Percentiles rank a stretch among this genome's conserved stretches.
Conservation (phyloP, 2,888 invertebrate genomes). For the Heteromurus nitidus region DNA sequence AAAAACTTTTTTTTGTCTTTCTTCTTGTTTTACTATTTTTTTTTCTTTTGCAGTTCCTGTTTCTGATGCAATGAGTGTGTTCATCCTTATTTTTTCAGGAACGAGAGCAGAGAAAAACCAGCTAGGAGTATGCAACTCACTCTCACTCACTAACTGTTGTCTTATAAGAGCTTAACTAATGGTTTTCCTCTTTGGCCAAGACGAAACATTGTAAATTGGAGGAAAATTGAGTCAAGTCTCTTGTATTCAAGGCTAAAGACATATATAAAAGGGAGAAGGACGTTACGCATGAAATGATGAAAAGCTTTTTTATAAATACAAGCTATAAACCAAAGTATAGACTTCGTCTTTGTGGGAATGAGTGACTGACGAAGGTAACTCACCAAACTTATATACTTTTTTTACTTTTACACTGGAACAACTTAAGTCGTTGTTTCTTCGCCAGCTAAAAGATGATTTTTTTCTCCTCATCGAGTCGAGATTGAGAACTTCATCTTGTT, state of each 20-base stretch:
- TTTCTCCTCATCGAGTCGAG: no score
- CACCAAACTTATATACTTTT: background rate
- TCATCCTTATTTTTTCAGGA: background rate
- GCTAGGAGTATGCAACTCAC: background rate
- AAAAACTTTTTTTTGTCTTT: background rate
- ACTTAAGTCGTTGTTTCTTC: constrained; percentile 18
- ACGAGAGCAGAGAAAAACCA: background rate
- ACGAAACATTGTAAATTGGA: constrained; percentile 50
- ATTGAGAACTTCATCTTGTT: constrained; percentile 52
- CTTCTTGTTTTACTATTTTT: background rate
- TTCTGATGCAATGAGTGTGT: constrained; percentile 11
- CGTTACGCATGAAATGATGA: no score
- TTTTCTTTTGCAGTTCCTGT: background rate
- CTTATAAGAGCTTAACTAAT: no score
- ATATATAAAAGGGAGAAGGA: no score
- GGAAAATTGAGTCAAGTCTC: constrained; percentile 56
- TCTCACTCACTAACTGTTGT: no score
- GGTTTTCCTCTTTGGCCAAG: background rate
- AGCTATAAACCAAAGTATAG: no score
- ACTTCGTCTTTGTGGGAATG: background rate
- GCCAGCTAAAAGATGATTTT: constrained; percentile 26
- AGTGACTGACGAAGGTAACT: constrained; percentile 6
- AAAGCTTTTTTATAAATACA: no score
- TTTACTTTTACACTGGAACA: constrained; percentile 5
- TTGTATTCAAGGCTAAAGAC: constrained; percentile 10